These are phyloP conservation scores for Engraulis encrasicolus DNA, from an alignment of 2,113 vertebrate genomes.

Conservation along the genomic window DNA sequence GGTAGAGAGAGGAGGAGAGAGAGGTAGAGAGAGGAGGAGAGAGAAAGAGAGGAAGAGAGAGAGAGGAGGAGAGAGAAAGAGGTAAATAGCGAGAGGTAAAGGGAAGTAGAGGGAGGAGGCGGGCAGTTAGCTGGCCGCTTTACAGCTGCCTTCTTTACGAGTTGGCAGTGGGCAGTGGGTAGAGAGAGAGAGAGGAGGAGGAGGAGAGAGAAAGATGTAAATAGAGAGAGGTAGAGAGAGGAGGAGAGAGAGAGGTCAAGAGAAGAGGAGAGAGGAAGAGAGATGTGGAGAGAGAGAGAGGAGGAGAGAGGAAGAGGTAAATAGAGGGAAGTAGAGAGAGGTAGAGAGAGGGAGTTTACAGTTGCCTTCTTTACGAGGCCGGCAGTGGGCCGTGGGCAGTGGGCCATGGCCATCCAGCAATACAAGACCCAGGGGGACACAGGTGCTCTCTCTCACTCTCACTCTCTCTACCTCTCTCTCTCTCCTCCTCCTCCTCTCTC, in stretches of 20 bases:
- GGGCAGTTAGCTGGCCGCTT: too few species aligned
- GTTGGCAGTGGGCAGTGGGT: too few species aligned
- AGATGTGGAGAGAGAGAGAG: not conserved
- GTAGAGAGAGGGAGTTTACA: not conserved
- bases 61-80: constrained; percentile 8
- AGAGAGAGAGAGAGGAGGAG: not conserved
- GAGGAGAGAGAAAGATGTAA: not conserved
- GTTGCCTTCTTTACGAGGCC: constrained; percentile 17
- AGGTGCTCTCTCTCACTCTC: too few species aligned
- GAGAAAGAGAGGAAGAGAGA: not conserved
- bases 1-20: too few species aligned
- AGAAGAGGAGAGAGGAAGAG: not conserved
- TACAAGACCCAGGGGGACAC: not conserved
- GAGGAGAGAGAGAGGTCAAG: not conserved
- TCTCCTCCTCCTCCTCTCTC: too few species aligned
- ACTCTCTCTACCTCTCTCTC: too few species aligned
- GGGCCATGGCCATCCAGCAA: too few species aligned
- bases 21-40: not conserved
- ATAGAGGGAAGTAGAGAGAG: not conserved
- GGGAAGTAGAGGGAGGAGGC: not conserved
- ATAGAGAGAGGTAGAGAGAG: not conserved
- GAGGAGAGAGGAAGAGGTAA: not conserved
- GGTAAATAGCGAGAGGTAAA: constrained; percentile 13
- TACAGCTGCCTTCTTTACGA: too few species aligned
- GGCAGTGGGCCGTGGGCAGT: not conserved